phyloP scores from a whole-genome alignment of 2,888 invertebrate genomes.

The Caenorhabditis sp. region DNA sequence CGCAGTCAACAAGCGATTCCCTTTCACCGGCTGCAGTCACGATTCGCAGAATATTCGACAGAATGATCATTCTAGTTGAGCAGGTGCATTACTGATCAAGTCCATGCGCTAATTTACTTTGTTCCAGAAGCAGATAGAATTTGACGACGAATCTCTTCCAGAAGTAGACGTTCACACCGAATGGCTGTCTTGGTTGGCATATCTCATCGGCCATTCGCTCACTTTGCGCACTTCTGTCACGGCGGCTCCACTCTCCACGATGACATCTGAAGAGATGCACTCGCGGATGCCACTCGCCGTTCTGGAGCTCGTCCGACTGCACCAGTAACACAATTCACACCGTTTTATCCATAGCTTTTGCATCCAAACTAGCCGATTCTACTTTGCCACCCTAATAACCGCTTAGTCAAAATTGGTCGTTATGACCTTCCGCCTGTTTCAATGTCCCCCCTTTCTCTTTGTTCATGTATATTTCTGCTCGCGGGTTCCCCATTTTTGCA shows the following conservation, averaged over 20 bases:
- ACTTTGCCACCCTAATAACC: not conserved
- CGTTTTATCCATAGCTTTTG: constrained; percentile 2
- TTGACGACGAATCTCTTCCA: not conserved
- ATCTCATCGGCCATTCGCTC: constrained; percentile 44
- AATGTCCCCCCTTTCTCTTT: constrained; percentile 1
- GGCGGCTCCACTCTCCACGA: not conserved
- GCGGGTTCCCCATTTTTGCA: not conserved
- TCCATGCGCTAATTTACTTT: too few species aligned
- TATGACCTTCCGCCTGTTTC: not conserved
- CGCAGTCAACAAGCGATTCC: constrained; percentile 14
- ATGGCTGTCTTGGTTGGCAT: constrained; percentile 50
- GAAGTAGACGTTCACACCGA: constrained; percentile 29
- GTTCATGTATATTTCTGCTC: constrained; percentile 1
- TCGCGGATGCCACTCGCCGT: constrained; percentile 21
- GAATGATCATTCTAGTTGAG: constrained; percentile 41
- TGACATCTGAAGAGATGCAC: constrained; percentile 42
- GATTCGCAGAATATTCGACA: constrained; percentile 45
- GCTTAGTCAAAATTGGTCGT: not conserved
- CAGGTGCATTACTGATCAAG: constrained; percentile 17
- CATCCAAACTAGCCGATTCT: constrained; percentile 8
- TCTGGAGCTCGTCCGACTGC: constrained; percentile 43
- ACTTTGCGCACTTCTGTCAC: constrained; percentile 12
- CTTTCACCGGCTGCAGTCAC: constrained; percentile 33
- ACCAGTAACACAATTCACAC: constrained; percentile 31
- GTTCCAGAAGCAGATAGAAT: not conserved